A percentile compares a stretch with the other conserved stretches of the same genome.
Evolutionary conservation across 64 coral and sea anemone genomes (phyloP).

Genomic region (Exaiptasia diaphana): DNA sequence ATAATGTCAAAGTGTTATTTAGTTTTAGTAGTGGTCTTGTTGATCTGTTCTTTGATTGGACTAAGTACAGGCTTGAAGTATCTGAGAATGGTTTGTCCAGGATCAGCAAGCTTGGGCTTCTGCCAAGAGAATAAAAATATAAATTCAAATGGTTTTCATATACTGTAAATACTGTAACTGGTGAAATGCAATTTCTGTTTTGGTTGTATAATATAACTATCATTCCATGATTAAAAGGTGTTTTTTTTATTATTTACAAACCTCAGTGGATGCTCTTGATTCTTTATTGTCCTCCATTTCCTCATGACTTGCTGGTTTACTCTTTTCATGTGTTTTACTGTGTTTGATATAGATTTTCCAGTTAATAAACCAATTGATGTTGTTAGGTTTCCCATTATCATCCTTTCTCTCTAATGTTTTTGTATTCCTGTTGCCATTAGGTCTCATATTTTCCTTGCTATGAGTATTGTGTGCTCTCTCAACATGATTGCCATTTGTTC

Average conservation of each 20-base stretch:
- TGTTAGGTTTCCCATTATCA: neutral
- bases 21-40: neutral
- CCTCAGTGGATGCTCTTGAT: no score
- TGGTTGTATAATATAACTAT: neutral
- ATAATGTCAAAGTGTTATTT: neutral
- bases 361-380: no score
- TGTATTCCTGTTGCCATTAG: neutral
- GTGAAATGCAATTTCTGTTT: no score
- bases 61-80: slow-evolving; percentile 15
- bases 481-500: neutral
- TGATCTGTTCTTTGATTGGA: neutral
- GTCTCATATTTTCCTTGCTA: neutral
- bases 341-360: no score
- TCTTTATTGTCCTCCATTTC: no score
- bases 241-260: neutral
- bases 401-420: neutral
- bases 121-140: neutral
- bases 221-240: neutral
- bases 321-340: neutral
- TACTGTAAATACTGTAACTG: neutral
- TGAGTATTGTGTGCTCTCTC: neutral
- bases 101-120: neutral
- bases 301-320: neutral
- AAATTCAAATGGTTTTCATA: neutral
- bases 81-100: slow-evolving; percentile 35